Evolutionary conservation across 2,888 invertebrate genomes (phyloP), one percentile per base, ranked within the genome.

Genomic region (Melanchra persicariae): DNA sequence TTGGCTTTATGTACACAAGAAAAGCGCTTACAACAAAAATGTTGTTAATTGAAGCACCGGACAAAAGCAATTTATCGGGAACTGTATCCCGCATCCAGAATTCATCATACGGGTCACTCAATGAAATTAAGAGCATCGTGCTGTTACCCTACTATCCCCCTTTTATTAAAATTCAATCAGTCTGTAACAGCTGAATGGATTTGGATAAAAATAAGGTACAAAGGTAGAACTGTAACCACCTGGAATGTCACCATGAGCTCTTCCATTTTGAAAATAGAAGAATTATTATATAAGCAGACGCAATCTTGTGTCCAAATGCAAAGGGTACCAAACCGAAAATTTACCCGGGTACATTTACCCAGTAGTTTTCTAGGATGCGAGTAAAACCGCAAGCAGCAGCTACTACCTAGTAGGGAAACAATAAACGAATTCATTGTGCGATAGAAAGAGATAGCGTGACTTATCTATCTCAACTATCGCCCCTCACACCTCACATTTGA

Each of bases 381-480:
- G 7, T 24, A 4, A 51, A 77, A 37, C 37, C 26, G 43, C 15
- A 0, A n/a, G 1, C 7, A 51, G 30, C n/a, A 37, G 15, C 22
- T n/a, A n/a, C n/a, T n/a, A n/a, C n/a, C n/a, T 45, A 17, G 22
- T 40, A 49, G 4, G n/a, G n/a, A 47, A 68, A 22, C n/a, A 54
- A 26, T 34, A 55, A 34, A 26, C 54, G 69, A 65, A 51, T 55
- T 5, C 3, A 45, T 51, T 49, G 34, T 71, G 26, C 34, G 67
- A 65, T 52, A 61, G 67, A 82, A 5, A 65, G 65, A 69, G 74
- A 79, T 65, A 79, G 64, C 67, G 5, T 15, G 30, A 78, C 51
- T 60, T 82, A 82, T 68, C 64, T 66, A 22, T 26, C 19, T 22
- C 52, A 79, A 64, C 79, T 79, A 82, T 79, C 79, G 79, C 79